phyloP scores from a whole-genome alignment of 2,113 vertebrate species.

The Corynorhinus townsendii region DNA sequence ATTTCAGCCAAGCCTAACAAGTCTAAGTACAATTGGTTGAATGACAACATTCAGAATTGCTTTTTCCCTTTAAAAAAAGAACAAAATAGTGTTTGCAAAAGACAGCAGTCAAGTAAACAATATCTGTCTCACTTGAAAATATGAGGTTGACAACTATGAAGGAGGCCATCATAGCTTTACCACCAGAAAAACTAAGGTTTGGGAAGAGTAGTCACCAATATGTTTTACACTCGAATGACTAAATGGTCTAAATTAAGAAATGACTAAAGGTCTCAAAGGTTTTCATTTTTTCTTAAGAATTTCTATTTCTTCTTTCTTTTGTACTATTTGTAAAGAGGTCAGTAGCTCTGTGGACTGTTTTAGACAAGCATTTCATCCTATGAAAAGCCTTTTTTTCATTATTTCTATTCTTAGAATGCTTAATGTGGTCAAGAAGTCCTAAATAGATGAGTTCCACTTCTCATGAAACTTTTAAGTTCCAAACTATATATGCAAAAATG shows the following conservation, averaged over 20 bases:
- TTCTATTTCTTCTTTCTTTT: not conserved
- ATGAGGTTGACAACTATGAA: not conserved
- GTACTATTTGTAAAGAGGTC: not conserved
- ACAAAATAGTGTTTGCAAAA: conserved; percentile 41
- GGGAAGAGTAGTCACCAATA: not conserved
- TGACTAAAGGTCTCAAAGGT: not conserved
- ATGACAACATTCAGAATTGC: conserved; percentile 44
- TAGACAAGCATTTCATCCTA: not conserved
- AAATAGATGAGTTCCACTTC: not conserved
- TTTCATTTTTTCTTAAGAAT: not conserved
- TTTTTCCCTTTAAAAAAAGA: conserved; percentile 10
- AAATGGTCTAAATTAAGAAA: not conserved
- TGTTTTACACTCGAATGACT: not conserved
- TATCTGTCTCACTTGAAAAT: conserved; percentile 40
- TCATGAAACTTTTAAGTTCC: not conserved
- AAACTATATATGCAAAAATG: not conserved
- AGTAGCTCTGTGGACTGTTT: not conserved
- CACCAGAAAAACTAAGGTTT: not conserved
- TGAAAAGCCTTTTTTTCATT: not conserved
- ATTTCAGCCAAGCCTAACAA: not conserved
- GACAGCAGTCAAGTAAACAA: conserved; percentile 8
- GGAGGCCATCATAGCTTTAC: not conserved
- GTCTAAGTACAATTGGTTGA: conserved; percentile 8
- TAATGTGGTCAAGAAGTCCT: not conserved
- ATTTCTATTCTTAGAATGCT: not conserved